A percentile compares a stretch with the other conserved stretches of the same genome.
Conservation (phyloP, 92 coral and sea anemone genomes). For the Parazoanthus darwini region DNA sequence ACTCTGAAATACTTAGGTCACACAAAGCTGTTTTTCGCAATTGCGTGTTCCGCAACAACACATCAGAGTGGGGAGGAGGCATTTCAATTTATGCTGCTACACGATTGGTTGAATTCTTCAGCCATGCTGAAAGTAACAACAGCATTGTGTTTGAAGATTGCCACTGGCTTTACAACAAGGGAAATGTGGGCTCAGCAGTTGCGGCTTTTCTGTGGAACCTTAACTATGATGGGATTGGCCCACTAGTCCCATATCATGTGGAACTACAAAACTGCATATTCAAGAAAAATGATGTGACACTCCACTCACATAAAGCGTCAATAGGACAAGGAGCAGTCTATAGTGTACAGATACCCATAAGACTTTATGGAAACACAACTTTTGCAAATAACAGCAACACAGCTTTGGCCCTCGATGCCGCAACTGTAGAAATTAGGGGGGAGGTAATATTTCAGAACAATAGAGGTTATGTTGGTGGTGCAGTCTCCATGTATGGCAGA, state of each 20-base stretch:
- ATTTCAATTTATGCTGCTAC: constrained; percentile 62
- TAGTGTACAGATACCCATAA: constrained; percentile 50
- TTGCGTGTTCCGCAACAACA: constrained; percentile 51
- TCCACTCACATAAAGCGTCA: constrained; percentile 28
- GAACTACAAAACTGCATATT: constrained; percentile 47
- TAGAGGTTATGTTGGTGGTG: constrained; percentile 65
- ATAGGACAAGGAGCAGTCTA: constrained; percentile 72
- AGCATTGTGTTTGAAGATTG: constrained; percentile 43
- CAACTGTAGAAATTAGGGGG: constrained; percentile 55
- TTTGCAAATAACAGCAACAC: constrained; percentile 54
- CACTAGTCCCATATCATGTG: constrained; percentile 50
- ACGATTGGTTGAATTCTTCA: constrained; percentile 11
- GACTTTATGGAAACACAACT: constrained; percentile 43
- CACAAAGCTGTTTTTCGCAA: constrained; percentile 47
- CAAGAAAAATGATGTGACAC: constrained; percentile 39
- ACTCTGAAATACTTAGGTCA: constrained; percentile 21
- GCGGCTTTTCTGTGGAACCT: constrained; percentile 61
- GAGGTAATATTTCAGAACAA: constrained; percentile 55
- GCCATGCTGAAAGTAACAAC: constrained; percentile 28
- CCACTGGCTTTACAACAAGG: constrained; percentile 60
- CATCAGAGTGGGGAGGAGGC: constrained; percentile 71
- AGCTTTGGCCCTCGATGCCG: constrained; percentile 65
- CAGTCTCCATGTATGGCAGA: constrained; percentile 66
- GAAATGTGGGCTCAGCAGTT: constrained; percentile 60
- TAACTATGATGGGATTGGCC: constrained; percentile 51